Conservation (phyloP, 2,113 vertebrate species). For the Sceloporus undulatus region DNA sequence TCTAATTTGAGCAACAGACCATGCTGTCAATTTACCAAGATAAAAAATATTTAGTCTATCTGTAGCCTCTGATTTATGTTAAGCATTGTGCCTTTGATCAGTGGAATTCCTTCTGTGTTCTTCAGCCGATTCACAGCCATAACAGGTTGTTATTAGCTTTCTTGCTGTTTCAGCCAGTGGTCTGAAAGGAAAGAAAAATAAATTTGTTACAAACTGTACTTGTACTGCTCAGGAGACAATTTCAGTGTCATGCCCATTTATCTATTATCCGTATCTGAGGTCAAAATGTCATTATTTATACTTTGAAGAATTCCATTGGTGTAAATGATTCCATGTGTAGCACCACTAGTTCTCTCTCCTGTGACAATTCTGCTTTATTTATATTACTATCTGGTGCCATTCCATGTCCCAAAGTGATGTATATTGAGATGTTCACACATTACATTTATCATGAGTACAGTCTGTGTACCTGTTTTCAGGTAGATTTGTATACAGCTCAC, state of each 20-base stretch:
- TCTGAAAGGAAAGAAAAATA: neutral
- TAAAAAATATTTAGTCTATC: neutral
- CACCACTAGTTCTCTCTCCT: neutral
- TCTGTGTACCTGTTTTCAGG: neutral
- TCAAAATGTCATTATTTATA: slow-evolving; percentile 1
- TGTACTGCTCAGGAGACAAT: neutral
- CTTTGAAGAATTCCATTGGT: neutral
- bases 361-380: neutral
- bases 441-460: too few relatives aligned
- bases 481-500: too few relatives aligned
- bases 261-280: neutral
- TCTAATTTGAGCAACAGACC: neutral
- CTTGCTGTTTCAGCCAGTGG: neutral
- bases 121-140: neutral
- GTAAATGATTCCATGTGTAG: neutral
- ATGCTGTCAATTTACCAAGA: neutral
- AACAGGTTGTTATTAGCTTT: neutral
- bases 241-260: neutral
- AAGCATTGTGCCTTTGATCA: neutral
- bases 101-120: neutral
- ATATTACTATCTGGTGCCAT: neutral
- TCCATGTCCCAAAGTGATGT: neutral
- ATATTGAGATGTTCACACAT: too few relatives aligned
- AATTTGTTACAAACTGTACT: neutral
- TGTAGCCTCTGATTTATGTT: neutral